Evolutionary conservation across 2,888 invertebrate species (phyloP), one percentile per base, ranked within the genome.

Genomic region (Campoplex capitator): DNA sequence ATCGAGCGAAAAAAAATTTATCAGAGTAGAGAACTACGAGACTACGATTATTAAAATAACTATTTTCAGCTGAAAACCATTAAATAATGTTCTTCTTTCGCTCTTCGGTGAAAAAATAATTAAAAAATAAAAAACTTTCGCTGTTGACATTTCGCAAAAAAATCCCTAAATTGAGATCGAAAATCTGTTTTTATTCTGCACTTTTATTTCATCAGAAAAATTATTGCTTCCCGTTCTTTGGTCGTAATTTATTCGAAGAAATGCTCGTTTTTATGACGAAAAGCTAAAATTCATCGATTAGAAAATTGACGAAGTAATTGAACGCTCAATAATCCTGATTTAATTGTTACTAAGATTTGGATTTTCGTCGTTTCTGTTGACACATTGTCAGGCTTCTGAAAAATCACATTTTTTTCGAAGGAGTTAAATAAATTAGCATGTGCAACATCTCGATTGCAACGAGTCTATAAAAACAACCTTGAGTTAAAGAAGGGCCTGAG

Each of bases 401-500:
- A n/a, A 38, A 13, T 56, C n/a, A 38, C n/a, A 38, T 38, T 35
- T 13, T 7, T 74, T 38, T 23, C 28, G 7, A 48, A 28, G 32
- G 42, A 75, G 56, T 65, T 13, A 48, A n/a, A 32, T 45, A 32
- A 58, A 76, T 75, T 58, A 45, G 23, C 45, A 45, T 77, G 35
- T 67, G 77, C 68, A 70, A 68, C 78, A 56, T 48, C 68, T 18
- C 71, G 48, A 48, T 71, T 79, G 79, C 70, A 79, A 54, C 48
- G 78, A 67, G 78, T 58, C 38, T 73, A 51, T 58, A 58, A 73
- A 77, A 68, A 51, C 38, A 86, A 87, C 86, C 84, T 87, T 87
- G 86, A 82, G 56, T 67, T 18, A 77, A 84, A 77, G 77, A 84
- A 87, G 86, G 86, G 86, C 83, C 58, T 80, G 84, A 70, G 86